Conservation (phyloP, 92 coral and sea anemone genomes). For the Parazoanthus swiftii region DNA sequence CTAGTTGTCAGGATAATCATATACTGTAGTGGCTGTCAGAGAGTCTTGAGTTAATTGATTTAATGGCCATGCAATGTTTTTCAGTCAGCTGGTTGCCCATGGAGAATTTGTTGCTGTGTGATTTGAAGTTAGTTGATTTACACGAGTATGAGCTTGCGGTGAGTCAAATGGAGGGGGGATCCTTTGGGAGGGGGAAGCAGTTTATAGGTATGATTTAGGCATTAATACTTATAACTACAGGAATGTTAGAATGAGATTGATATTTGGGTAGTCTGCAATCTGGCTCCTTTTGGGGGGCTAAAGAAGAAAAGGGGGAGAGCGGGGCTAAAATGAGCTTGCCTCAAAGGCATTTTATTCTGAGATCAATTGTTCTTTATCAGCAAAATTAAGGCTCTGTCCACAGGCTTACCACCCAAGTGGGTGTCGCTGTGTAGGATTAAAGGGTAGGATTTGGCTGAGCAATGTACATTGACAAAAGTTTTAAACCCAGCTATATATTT, state of each 20-base stretch:
- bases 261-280: slow-evolving; percentile 10
- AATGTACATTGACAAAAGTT: neutral
- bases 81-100: slow-evolving; percentile 12
- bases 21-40: slow-evolving; percentile 9
- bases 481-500: slow-evolving; percentile 8
- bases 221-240: slow-evolving; percentile 26
- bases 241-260: slow-evolving; percentile 8
- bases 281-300: slow-evolving; percentile 15
- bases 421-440: slow-evolving; percentile 18
- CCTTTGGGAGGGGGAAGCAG: slow-evolving; percentile 24
- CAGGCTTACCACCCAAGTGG: neutral
- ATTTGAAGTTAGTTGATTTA: slow-evolving; percentile 17
- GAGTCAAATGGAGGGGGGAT: slow-evolving; percentile 11
- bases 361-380: slow-evolving; percentile 14
- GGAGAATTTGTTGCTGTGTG: slow-evolving; percentile 22
- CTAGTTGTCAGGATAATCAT: slow-evolving; percentile 13
- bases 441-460: slow-evolving; percentile 30
- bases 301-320: neutral
- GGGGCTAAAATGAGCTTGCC: neutral
- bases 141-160: neutral
- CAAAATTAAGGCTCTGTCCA: slow-evolving; percentile 6
- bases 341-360: slow-evolving; percentile 8
- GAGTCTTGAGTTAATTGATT: slow-evolving; percentile 13
- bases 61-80: slow-evolving; percentile 7
- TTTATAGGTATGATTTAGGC: slow-evolving; percentile 10